Evolutionary conservation across 1,140 invertebrate species (phyloP).

Genomic region (Probaryconus sp.): DNA sequence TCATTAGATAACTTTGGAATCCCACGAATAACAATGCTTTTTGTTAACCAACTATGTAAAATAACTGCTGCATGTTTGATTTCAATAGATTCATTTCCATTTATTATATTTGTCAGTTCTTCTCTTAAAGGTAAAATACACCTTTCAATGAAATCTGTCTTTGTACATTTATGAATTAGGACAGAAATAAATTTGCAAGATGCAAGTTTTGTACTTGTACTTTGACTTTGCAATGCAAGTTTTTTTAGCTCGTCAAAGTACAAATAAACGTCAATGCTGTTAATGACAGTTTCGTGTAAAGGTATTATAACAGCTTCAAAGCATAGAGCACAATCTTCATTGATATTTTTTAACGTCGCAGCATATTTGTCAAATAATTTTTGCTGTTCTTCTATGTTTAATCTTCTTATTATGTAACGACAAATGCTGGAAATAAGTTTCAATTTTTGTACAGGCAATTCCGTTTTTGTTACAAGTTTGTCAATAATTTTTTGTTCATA

Average conservation of each 20-base stretch:
- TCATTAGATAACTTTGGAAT: constrained; percentile 33
- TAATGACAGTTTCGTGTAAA: constrained; percentile 32
- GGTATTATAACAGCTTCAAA: constrained; percentile 46
- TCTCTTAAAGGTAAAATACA: constrained; percentile 35
- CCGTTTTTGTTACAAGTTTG: constrained; percentile 53
- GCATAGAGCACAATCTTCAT: constrained; percentile 28
- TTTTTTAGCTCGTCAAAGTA: constrained; percentile 41
- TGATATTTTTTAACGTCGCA: constrained; percentile 31
- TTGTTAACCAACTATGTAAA: constrained; percentile 52
- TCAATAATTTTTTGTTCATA: constrained; percentile 66
- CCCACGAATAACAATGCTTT: constrained; percentile 47
- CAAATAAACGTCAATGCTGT: constrained; percentile 19
- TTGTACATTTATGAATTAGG: constrained; percentile 44
- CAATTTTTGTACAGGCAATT: constrained; percentile 39
- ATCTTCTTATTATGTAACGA: constrained; percentile 58
- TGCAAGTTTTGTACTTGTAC: constrained; percentile 22
- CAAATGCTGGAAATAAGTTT: constrained; percentile 60
- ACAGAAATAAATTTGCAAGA: constrained; percentile 47
- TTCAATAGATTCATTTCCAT: constrained; percentile 16
- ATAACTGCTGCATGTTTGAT: constrained; percentile 34
- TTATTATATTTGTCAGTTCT: constrained; percentile 28
- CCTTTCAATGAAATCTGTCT: constrained; percentile 41
- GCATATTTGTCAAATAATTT: constrained; percentile 50
- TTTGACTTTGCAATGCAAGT: constrained; percentile 20
- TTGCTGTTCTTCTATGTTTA: constrained; percentile 51